Evolutionary conservation across 2,888 invertebrate species (phyloP), one percentile per base, ranked within the genome.

Genomic region (Noctua janthe): DNA sequence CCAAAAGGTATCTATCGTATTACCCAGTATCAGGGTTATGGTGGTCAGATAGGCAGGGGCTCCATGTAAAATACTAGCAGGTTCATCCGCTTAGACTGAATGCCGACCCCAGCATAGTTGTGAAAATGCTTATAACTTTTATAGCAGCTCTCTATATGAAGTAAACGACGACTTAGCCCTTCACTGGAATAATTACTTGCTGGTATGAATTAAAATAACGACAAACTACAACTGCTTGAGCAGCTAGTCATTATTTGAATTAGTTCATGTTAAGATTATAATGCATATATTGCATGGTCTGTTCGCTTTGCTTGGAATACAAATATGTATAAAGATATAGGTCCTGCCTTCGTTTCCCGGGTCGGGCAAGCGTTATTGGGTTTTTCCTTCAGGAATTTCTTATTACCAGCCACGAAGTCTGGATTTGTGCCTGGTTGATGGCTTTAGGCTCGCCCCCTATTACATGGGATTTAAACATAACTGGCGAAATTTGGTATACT

Each of bases 211-310:
- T 67, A 29, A 39, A 56, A 78, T 78, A 70, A 49, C 79, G n/a
- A 51, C 29, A 56, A 59, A 56, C 39, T 6, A 35, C 47, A 1
- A 49, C 17, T 15, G 43, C 15, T 59, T 56, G 8, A 78, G 35
- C 20, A 47, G 11, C 56, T 56, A 29, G 67, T 67, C n/a, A 78
- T 67, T 78, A 67, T n/a, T 67, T n/a, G 35, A 77, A 78, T 66
- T 35, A 47, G 54, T 47, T 13, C 29, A 29, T 51, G 17, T 66
- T 13, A 51, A 66, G 23, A 49, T 23, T 76, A 11, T 29, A n/a
- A 59, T 59, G 15, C 13, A 6, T 29, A 2, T 35, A 71, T 35
- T 71, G 15, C 59, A 39, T 23, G 23, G 35, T 2, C 23, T 17
- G 23, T 43, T 43, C 43, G 20, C n/a, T 5, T 20, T 13, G 20